phyloP scores from a whole-genome alignment of 2,888 invertebrate genomes.

The Miltochrista miniata region DNA sequence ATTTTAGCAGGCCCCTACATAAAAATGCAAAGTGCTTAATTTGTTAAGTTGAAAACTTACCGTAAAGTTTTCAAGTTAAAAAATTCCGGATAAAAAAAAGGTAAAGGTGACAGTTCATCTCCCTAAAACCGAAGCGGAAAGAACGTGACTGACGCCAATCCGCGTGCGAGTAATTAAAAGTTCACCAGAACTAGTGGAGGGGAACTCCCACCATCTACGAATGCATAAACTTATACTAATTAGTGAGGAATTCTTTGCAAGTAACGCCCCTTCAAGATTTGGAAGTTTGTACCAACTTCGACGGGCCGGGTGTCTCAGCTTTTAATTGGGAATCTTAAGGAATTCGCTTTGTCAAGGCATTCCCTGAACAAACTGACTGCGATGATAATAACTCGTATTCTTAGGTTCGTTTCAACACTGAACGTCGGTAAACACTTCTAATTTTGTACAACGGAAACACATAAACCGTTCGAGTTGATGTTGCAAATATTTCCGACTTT shows the following conservation, averaged over 20 bases:
- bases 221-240: constrained; percentile 82
- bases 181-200: constrained; percentile 56
- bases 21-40: too few species aligned
- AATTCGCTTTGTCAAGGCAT: constrained; percentile 76
- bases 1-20: not conserved
- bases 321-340: constrained; percentile 80
- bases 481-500: constrained; percentile 16
- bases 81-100: too few species aligned
- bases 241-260: constrained; percentile 77
- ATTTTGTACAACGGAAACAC: constrained; percentile 28
- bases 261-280: constrained; percentile 69
- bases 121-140: constrained; percentile 41
- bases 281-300: constrained; percentile 72
- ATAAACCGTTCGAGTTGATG: constrained; percentile 29
- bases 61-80: too few species aligned
- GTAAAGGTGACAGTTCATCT: constrained; percentile 13
- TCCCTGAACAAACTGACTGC: constrained; percentile 65
- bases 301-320: constrained; percentile 70
- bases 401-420: constrained; percentile 22
- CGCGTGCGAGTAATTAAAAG: constrained; percentile 72
- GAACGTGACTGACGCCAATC: constrained; percentile 61
- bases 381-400: constrained; percentile 56
- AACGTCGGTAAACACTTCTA: constrained; percentile 36
- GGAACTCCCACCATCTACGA: constrained; percentile 54
- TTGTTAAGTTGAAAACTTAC: too few species aligned